Conservation (phyloP, 2,113 vertebrate species). For the Macrotus californicus region DNA sequence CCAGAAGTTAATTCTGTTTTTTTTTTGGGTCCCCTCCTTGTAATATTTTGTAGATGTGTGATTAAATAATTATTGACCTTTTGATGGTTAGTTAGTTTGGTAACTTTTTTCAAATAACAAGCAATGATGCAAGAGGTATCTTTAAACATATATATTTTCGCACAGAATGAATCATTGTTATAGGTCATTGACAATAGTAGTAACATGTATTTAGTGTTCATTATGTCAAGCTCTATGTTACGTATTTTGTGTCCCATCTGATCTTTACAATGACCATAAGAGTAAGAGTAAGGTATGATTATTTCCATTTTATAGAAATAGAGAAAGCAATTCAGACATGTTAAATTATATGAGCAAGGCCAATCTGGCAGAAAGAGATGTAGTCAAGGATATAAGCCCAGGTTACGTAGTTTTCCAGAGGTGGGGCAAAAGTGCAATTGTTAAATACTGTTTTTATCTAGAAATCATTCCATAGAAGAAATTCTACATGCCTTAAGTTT, state of each 20-base stretch:
- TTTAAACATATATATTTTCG: background rate
- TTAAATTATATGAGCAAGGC: background rate
- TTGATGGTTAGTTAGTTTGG: background rate
- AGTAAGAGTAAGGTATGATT: background rate
- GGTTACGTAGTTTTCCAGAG: background rate
- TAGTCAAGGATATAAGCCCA: background rate
- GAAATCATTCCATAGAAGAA: background rate
- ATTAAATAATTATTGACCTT: background rate
- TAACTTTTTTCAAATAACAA: background rate
- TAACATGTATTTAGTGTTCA: background rate
- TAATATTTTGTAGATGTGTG: background rate
- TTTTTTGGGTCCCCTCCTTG: too few relatives aligned
- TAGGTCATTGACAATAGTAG: background rate
- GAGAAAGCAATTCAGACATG: background rate
- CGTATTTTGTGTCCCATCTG: background rate
- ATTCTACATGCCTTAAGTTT: background rate
- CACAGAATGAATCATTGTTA: background rate
- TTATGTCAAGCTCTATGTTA: background rate
- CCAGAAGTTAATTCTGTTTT: too few relatives aligned
- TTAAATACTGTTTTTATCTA: background rate
- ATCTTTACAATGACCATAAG: background rate
- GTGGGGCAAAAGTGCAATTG: background rate
- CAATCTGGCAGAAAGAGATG: background rate
- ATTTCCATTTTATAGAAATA: background rate
- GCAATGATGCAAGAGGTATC: background rate